Evolutionary conservation across 2,797 vertebrate genomes (phyloP).

Genomic region (Rhincodon typus): DNA sequence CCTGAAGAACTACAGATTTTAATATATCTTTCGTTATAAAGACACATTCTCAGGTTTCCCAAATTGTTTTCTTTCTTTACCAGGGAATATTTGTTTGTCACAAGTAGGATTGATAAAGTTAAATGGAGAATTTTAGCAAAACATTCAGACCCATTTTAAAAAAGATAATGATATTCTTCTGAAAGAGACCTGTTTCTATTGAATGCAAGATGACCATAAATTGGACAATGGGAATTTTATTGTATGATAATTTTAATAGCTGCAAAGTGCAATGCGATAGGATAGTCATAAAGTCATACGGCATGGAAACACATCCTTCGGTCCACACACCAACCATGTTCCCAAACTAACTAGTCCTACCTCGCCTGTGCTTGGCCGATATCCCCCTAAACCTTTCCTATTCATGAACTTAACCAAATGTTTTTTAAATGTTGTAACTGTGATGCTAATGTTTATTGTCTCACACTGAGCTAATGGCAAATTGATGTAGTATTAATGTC

Average conservation of each 20-base stretch:
- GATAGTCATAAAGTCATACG: no score
- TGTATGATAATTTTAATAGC: background rate
- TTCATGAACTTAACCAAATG: no score
- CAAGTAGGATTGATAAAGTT: background rate
- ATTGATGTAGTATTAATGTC: background rate
- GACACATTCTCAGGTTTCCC: background rate
- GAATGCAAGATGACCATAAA: background rate
- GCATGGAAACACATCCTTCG: no score
- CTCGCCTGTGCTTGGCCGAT: no score
- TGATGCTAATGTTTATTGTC: background rate
- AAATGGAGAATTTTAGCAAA: constrained; percentile 8
- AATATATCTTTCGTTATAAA: background rate
- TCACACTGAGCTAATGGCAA: background rate
- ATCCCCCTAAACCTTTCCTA: no score
- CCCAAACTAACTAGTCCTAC: no score
- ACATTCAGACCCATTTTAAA: background rate
- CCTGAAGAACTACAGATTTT: background rate
- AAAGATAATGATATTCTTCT: background rate
- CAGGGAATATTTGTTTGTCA: background rate
- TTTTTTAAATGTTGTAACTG: no score
- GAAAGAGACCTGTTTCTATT: background rate
- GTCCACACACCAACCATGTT: no score
- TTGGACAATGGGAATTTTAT: background rate
- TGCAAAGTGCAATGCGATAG: background rate
- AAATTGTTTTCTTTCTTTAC: background rate